These are phyloP conservation scores for Trinectes maculatus DNA, from an alignment of 2,113 vertebrate genomes.

Conservation along the genomic window DNA sequence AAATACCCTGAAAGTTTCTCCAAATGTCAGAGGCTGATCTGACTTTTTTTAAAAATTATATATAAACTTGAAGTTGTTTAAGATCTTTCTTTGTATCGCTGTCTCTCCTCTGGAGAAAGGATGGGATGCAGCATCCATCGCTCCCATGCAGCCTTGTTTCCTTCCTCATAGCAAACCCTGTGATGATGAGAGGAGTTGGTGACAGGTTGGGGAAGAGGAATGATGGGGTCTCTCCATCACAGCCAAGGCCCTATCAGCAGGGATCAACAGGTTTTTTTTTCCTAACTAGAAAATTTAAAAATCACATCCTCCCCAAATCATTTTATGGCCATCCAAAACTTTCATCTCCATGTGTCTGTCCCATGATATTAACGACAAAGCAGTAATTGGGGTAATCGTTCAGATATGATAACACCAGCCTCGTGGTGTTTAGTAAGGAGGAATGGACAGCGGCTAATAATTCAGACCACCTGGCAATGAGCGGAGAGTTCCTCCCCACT, in stretches of 20 bases:
- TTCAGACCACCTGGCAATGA: constrained; percentile 41
- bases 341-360: neutral
- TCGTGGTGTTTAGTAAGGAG: neutral
- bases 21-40: too few species aligned
- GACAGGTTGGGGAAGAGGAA: constrained; percentile 46
- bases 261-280: constrained; percentile 5
- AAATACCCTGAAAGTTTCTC: too few species aligned
- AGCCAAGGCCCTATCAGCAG: constrained; percentile 43
- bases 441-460: constrained; percentile 51
- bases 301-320: neutral
- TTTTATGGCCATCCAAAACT: neutral
- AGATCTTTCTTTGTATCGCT: too few species aligned
- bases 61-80: too few species aligned
- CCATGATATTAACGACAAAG: constrained; percentile 41
- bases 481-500: constrained; percentile 3
- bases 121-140: constrained; percentile 38
- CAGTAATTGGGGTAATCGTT: constrained; percentile 48
- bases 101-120: too few species aligned
- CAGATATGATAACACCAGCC: constrained; percentile 37
- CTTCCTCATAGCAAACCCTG: constrained; percentile 44
- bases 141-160: constrained; percentile 24
- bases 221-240: constrained; percentile 53
- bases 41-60: too few species aligned
- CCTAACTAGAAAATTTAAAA: constrained; percentile 15
- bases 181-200: constrained; percentile 53